phyloP scores from a whole-genome alignment of 2,113 vertebrate species.

The Stigmatopora nigra region DNA sequence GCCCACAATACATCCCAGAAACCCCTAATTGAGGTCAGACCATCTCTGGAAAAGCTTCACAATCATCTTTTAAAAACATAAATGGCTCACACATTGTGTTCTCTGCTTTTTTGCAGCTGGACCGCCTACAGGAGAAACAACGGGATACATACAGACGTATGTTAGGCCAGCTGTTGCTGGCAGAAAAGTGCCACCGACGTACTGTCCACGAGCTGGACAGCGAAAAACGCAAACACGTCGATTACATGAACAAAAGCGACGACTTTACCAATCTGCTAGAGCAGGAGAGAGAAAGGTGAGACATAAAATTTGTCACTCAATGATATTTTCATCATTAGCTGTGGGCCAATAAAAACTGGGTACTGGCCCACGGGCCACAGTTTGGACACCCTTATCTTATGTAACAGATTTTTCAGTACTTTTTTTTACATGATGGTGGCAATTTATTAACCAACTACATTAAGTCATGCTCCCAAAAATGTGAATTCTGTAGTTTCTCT shows the following conservation, averaged over 20 bases:
- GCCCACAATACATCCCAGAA: constrained; percentile 84
- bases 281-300: constrained; percentile 93
- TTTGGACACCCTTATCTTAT: neutral
- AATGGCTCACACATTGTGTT: neutral
- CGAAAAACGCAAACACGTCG: constrained; percentile 88
- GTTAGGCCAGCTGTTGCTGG: constrained; percentile 91
- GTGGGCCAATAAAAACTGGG: too few relatives aligned
- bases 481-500: constrained; percentile 42
- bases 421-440: neutral
- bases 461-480: constrained; percentile 32
- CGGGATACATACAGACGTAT: constrained; percentile 90
- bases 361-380: too few relatives aligned
- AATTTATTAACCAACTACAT: constrained; percentile 10
- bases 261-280: constrained; percentile 98
- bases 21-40: constrained; percentile 84
- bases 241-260: constrained; percentile 99
- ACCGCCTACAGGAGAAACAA: constrained; percentile 91
- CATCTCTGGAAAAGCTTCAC: neutral
- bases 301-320: neutral
- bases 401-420: neutral
- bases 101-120: constrained; percentile 73
- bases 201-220: constrained; percentile 88
- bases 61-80: neutral
- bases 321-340: too few relatives aligned
- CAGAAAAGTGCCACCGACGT: constrained; percentile 89